phyloP scores from a whole-genome alignment of 2,797 vertebrate genomes.

The Pseudochromis fuscus region DNA sequence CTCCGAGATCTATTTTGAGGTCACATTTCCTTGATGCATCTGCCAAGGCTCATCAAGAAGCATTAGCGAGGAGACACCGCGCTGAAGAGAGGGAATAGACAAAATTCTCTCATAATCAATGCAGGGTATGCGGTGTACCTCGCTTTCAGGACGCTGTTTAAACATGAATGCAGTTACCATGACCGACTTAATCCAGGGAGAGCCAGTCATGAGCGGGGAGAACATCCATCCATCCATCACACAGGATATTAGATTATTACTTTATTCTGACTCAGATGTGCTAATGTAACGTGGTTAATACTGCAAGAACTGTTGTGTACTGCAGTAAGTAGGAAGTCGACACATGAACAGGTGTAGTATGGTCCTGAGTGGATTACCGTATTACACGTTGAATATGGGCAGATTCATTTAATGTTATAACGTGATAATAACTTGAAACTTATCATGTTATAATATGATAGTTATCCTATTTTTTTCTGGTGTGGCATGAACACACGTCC shows the following conservation, averaged over 20 bases:
- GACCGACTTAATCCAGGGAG: conserved; percentile 5
- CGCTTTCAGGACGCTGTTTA: neutral
- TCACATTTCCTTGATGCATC: conserved; percentile 57
- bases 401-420: too few species aligned
- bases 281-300: too few species aligned
- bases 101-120: conserved; percentile 41
- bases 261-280: neutral
- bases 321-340: too few species aligned
- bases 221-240: neutral
- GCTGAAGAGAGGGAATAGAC: neutral
- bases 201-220: neutral
- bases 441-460: too few species aligned
- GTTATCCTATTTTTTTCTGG: too few species aligned
- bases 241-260: neutral
- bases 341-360: too few species aligned
- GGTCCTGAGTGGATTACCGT: too few species aligned
- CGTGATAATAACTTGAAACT: too few species aligned
- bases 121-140: neutral
- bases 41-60: conserved; percentile 62
- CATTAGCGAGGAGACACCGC: conserved; percentile 48
- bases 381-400: too few species aligned
- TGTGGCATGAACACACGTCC: too few species aligned
- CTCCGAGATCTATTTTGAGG: conserved; percentile 52
- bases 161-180: neutral
- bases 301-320: too few species aligned